These are phyloP conservation scores for Oryzias celebensis DNA, from an alignment of 2,113 vertebrate species.

Conservation along the genomic window DNA sequence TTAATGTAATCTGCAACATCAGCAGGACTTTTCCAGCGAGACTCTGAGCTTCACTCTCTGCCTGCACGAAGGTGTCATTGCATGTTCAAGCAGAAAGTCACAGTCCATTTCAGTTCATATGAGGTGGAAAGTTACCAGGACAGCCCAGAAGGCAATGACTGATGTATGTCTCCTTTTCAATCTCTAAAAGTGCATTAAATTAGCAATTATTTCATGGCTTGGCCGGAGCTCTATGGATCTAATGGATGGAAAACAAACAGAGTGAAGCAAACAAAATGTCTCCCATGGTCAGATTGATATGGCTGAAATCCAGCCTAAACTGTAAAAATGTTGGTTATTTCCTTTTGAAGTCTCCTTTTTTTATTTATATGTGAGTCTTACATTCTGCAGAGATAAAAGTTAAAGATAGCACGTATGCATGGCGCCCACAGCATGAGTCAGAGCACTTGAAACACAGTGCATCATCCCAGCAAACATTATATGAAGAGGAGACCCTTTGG, in stretches of 20 bases:
- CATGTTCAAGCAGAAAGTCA: conserved; percentile 58
- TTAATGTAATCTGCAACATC: conserved; percentile 33
- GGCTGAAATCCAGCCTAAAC: conserved; percentile 13
- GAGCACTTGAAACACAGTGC: conserved; percentile 41
- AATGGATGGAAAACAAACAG: conserved; percentile 31
- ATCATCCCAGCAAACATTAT: conserved; percentile 54
- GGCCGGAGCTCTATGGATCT: conserved; percentile 16
- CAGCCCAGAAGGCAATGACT: conserved; percentile 51
- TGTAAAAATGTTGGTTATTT: conserved; percentile 20
- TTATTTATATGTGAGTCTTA: conserved; percentile 42
- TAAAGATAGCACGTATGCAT: conserved; percentile 53
- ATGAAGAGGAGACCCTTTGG: conserved; percentile 57
- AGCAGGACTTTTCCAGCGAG: conserved; percentile 26
- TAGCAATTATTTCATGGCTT: conserved; percentile 41
- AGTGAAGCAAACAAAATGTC: conserved; percentile 37
- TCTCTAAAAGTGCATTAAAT: conserved; percentile 56
- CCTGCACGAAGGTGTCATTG: conserved; percentile 45
- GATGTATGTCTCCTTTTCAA: conserved; percentile 51
- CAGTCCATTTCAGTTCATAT: conserved; percentile 62
- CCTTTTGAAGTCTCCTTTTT: conserved; percentile 16
- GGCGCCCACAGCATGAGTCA: conserved; percentile 65
- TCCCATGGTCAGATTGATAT: conserved; percentile 17
- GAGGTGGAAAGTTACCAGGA: conserved; percentile 61
- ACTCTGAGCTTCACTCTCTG: conserved; percentile 26
- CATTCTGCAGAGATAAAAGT: conserved; percentile 40